These are phyloP conservation scores for Vulpes vulpes DNA, from an alignment of 2,113 vertebrate species.

Conservation along the genomic window DNA sequence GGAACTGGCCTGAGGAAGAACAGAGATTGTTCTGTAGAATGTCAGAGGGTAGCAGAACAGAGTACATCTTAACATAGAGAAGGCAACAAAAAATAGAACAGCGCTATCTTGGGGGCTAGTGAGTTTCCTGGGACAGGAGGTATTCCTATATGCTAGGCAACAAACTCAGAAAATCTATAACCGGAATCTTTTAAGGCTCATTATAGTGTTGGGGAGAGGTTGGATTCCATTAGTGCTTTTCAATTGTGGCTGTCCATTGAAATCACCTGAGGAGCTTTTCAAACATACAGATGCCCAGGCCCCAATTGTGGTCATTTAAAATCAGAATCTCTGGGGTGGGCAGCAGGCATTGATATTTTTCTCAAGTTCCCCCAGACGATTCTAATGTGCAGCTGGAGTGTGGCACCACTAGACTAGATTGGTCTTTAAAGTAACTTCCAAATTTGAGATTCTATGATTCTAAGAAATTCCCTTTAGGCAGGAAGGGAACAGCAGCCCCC, in stretches of 20 bases:
- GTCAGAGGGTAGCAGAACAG: not conserved
- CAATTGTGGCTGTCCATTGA: not conserved
- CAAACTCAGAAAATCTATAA: not conserved
- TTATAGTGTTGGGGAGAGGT: not conserved
- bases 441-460: not conserved
- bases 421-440: not conserved
- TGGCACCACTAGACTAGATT: not conserved
- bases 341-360: not conserved
- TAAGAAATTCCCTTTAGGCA: not conserved
- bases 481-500: not conserved
- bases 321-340: not conserved
- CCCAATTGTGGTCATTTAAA: not conserved
- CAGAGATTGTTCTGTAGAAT: not conserved
- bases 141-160: too few relatives aligned
- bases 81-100: not conserved
- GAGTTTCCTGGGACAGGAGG: not conserved
- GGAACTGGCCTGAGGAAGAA: not conserved
- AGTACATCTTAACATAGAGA: not conserved
- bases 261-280: not conserved
- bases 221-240: not conserved
- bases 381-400: not conserved
- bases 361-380: not conserved
- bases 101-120: not conserved
- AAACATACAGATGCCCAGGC: not conserved
- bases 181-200: not conserved